A percentile compares a stretch with the other conserved stretches of the same genome.
These are phyloP conservation scores for Rhagium mordax DNA, from an alignment of 2,888 invertebrate species.

Conservation along the genomic window DNA sequence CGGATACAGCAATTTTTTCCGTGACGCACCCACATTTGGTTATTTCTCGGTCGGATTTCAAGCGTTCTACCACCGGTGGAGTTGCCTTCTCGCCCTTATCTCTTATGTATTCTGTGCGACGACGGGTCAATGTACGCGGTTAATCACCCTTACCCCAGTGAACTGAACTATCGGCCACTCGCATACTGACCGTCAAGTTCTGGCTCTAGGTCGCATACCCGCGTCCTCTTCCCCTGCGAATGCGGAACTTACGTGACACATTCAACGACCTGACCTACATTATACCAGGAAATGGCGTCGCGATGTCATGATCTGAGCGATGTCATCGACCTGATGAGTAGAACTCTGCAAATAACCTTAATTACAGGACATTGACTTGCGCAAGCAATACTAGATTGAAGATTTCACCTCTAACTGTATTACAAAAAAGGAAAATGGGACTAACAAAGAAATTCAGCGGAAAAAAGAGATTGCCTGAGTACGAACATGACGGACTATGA, in stretches of 20 bases:
- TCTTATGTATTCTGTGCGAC: neutral
- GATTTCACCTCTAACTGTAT: neutral
- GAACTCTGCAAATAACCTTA: constrained; percentile 59
- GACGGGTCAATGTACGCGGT: constrained; percentile 66
- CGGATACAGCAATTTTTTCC: too few species aligned
- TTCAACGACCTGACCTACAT: constrained; percentile 62
- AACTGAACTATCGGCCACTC: constrained; percentile 68
- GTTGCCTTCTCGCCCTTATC: too few species aligned
- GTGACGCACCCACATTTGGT: too few species aligned
- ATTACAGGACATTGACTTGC: constrained; percentile 64
- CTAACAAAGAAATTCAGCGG: too few species aligned
- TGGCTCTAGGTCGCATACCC: constrained; percentile 58
- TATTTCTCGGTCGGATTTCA: too few species aligned
- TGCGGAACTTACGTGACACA: constrained; percentile 38
- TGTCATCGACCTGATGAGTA: constrained; percentile 59
- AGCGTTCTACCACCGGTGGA: too few species aligned
- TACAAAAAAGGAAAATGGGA: too few species aligned
- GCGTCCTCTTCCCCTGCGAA: constrained; percentile 36
- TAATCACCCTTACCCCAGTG: constrained; percentile 71
- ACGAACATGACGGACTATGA: too few species aligned
- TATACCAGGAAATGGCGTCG: constrained; percentile 65
- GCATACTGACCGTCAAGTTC: constrained; percentile 68
- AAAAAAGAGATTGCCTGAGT: too few species aligned
- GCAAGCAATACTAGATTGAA: constrained; percentile 15
- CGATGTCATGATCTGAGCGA: constrained; percentile 59